Base-by-base conservation (phyloP, 2,113 vertebrate genomes). In the Steatornis caripensis region DNA sequence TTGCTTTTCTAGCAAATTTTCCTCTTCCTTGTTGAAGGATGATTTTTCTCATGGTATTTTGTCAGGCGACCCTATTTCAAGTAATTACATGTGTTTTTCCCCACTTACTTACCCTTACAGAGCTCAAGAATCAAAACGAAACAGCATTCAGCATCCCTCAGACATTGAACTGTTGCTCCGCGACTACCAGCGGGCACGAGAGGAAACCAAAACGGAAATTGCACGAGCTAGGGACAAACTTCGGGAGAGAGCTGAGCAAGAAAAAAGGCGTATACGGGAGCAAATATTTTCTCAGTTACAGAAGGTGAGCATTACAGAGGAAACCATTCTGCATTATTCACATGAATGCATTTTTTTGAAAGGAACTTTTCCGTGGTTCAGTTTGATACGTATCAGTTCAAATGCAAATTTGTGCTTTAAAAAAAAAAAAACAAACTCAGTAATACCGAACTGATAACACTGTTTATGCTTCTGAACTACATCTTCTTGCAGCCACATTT, bases 171-270 rank as follows among this genome's bases (percentile, higher is more conserved):
- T 98, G 78, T 86, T 99, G 96, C 95, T 99, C 83, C 98, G 78
- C 69, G 99, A 99, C 96, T 99, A 99, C 77, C 98, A 98, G 78
- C 98, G 90, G 60, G 99, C 99, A 18, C 98, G 99, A 5, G 99
- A 99, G 94, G 99, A 99, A 94, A 98, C 99, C 77, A 98, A 98
- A 97, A 97, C 96, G 1, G 99, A 99, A 98, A 99, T 99, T n/a
- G 99, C 99, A 6, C 98, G 95, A 84, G 99, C 99, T 0, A 97
- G 98, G 55, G 98, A 99, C 53, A 98, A 98, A 69, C 98, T 99
- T 39, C 94, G 98, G 46, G 98, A 99, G 86, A 98, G 98, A 70
- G 98, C 99, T 0, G 98, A 99, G 89, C 98, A 98, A 94, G 99
- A 99, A 90, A 99, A 99, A 90, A 98, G 97, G 93, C 98, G 98